Conservation (phyloP, 2,113 vertebrate species). For the Lophotis ruficrista region DNA sequence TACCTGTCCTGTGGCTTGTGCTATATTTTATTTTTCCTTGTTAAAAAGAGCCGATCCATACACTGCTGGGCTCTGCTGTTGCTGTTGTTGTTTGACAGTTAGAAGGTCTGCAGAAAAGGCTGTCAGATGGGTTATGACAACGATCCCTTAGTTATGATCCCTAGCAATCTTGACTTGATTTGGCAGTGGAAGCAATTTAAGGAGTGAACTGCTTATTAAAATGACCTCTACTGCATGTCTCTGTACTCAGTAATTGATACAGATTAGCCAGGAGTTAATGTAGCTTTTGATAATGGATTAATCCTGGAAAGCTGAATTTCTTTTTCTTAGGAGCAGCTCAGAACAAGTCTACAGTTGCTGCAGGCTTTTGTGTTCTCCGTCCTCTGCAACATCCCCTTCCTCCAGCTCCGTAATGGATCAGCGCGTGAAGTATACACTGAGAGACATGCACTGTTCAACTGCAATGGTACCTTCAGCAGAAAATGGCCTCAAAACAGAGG, state of each 20-base stretch:
- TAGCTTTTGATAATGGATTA: constrained; percentile 42
- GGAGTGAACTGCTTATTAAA: constrained; percentile 22
- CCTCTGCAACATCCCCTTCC: not conserved
- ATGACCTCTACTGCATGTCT: constrained; percentile 33
- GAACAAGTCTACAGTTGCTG: not conserved
- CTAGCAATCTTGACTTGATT: not conserved
- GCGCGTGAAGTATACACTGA: not conserved
- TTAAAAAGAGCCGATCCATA: not conserved
- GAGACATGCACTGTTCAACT: not conserved
- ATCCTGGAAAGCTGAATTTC: constrained; percentile 29
- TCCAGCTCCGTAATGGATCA: not conserved
- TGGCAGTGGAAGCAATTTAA: constrained; percentile 40
- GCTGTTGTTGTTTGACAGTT: not conserved
- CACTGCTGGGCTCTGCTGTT: not conserved
- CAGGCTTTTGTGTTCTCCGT: not conserved
- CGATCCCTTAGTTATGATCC: not conserved
- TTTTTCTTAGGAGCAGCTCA: not conserved
- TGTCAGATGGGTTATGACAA: not conserved
- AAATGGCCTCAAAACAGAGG: not conserved
- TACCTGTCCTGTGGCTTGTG: not conserved
- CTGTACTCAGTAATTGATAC: constrained; percentile 35
- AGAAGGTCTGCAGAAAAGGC: constrained; percentile 12
- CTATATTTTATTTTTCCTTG: not conserved
- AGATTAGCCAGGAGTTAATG: constrained; percentile 38
- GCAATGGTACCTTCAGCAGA: not conserved